Evolutionary conservation across 1,140 invertebrate genomes (phyloP).

Genomic region (Pogonomyrmex barbatus): DNA sequence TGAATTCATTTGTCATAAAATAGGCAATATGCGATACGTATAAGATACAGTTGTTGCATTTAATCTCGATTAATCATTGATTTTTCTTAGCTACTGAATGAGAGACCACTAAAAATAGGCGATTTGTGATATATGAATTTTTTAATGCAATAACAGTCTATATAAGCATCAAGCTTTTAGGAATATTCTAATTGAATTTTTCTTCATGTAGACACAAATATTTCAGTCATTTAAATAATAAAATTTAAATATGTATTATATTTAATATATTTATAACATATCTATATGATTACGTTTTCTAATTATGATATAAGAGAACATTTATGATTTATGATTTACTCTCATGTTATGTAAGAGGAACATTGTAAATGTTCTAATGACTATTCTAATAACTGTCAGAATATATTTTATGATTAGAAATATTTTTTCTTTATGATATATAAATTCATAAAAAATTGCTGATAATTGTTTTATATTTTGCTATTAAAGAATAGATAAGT

Average conservation of each 20-base stretch:
- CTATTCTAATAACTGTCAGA: no score
- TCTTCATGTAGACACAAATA: not conserved
- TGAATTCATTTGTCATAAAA: constrained; percentile 55
- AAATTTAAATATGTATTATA: constrained; percentile 1
- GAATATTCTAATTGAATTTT: not conserved
- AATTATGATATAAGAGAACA: not conserved
- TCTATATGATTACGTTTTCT: constrained; percentile 6
- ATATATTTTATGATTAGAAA: constrained; percentile 18
- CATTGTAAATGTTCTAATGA: constrained; percentile 11
- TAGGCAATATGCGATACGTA: constrained; percentile 29
- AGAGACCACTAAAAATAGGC: constrained; percentile 47
- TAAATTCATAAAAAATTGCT: constrained; percentile 15
- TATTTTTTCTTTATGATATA: constrained; percentile 25
- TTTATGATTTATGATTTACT: not conserved
- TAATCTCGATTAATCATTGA: constrained; percentile 61
- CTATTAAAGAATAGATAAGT: constrained; percentile 7
- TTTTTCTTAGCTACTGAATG: constrained; percentile 13
- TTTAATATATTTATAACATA: not conserved
- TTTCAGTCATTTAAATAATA: not conserved
- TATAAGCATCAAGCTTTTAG: constrained; percentile 16
- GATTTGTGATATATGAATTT: constrained; percentile 64
- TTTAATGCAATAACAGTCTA: constrained; percentile 23
- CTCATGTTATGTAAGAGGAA: not conserved
- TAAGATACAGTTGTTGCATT: not conserved
- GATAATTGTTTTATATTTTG: constrained; percentile 41